Base-by-base conservation (phyloP, 1,140 invertebrate genomes). In the Rhizoglyphus robini region DNA sequence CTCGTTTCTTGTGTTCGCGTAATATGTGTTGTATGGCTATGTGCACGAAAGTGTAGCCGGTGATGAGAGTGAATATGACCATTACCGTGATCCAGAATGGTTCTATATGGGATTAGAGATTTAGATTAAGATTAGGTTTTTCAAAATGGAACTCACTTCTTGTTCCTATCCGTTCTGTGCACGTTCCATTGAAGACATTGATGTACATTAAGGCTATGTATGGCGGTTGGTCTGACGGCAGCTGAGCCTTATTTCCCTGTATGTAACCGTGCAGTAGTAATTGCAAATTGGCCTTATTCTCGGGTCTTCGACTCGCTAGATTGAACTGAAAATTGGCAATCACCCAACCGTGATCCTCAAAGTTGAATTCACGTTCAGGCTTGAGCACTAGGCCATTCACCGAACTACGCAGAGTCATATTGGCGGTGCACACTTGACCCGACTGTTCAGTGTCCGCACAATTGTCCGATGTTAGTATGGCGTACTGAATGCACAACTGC, bases 71-170 rank as follows among this genome's bases (percentile, higher is more conserved):
- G 11, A 58, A 58, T 30, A 58, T 58, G 54, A 32, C 11, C 54
- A 58, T 58, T 30, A 58, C 25, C 15, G 15, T 34, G 2, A 58
- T 58, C 54, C 54, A 58, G 29, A 58, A 58, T 18, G 15, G 3
- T 3, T 2, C 54, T 58, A 32, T 34, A 8, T n/a, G 8, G 29
- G 23, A 54, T 8, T 8, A 20, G 29, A 58, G 27, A 58, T 34
- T 30, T 34, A n/a, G 31, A 58, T 58, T 18, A 58, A 30, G 2
- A 11, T 58, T n/a, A n/a, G 23, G 29, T 23, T 54, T 54, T 54
- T 54, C 8, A 54, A 54, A 54, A 23, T 11, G 18, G 1, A 60
- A 60, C 58, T 32, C 18, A 60, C 58, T 60, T 60, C 58, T 60
- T 38, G 58, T 1, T n/a, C 30, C 58, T 34, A 60, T 60, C n/a